phyloP scores from a whole-genome alignment of 2,888 invertebrate genomes.

The Macaria notata region DNA sequence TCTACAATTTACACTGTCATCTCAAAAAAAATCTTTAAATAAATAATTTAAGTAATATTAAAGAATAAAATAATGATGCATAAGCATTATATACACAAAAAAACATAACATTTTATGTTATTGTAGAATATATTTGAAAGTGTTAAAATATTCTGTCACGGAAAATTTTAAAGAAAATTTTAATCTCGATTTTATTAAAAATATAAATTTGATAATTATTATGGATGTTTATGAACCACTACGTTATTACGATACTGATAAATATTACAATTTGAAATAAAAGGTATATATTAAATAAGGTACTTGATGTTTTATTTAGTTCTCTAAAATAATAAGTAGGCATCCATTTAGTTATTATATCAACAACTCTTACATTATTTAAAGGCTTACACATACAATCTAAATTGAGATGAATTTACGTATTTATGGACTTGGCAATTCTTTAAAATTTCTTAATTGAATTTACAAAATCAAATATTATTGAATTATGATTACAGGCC shows the following conservation, averaged over 20 bases:
- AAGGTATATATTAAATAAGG: slow-evolving; percentile 77
- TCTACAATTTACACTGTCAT: too few species aligned
- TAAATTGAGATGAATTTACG: too few species aligned
- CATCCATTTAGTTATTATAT: too few species aligned
- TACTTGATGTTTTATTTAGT: slow-evolving; percentile 47
- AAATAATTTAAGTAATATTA: too few species aligned
- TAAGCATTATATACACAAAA: neutral
- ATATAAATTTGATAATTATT: slow-evolving; percentile 27
- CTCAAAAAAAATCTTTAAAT: too few species aligned
- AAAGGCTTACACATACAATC: too few species aligned
- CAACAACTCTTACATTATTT: too few species aligned
- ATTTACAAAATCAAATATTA: too few species aligned
- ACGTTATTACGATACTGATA: slow-evolving; percentile 41
- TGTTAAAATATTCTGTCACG: slow-evolving; percentile 10
- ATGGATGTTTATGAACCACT: slow-evolving; percentile 37
- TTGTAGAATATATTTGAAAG: slow-evolving; percentile 2
- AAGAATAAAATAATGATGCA: neutral
- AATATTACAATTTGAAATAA: slow-evolving; percentile 62
- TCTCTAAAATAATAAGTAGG: too few species aligned
- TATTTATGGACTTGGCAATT: too few species aligned
- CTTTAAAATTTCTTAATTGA: too few species aligned
- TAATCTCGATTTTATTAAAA: slow-evolving; percentile 16
- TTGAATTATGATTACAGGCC: slow-evolving; percentile 41
- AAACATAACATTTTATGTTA: slow-evolving; percentile 1
- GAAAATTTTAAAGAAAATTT: slow-evolving; percentile 32